Evolutionary conservation across 2,797 vertebrate species (phyloP), one percentile per base, ranked within the genome.

Genomic region (Sebastes jordani): DNA sequence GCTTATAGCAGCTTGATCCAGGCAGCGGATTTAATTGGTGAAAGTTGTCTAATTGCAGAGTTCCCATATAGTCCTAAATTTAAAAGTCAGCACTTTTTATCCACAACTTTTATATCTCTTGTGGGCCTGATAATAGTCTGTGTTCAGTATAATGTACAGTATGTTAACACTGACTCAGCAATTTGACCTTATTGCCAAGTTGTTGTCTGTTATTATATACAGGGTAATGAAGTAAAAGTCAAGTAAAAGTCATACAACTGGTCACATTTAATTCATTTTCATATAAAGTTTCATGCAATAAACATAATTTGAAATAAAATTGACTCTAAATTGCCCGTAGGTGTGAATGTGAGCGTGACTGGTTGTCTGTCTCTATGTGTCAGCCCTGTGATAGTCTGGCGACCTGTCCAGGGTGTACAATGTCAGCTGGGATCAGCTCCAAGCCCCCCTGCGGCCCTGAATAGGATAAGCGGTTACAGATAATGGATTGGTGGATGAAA

Each of bases 21-120:
- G 27, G 52, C 58, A 62, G 64, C 20, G 7, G 1, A 32, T 81
- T 71, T 83, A 86, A 86, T 83, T 88, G 70, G 74, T 11, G 55
- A 71, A 78, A 49, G n/a, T 59, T 73, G 23, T 54, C 73, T 82
- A 65, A 88, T 80, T 82, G 59, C 60, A 65, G 36, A 55, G 62
- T 70, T 89, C 82, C 56, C 65, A 66, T 74, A 60, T 18, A 55
- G 54, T 56, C 56, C 2, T 23, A 30, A 6, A 23, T 71, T 76
- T 78, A 49, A 80, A 60, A 80, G 68, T 59, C 71, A 68, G 11
- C 34, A 55, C 54, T 80, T 46, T 74, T 69, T 25, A 34, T 34
- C 30, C 8, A 18, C 4, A 59, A 13, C 18, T 65, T 65, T 63
- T 32, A 6, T 38, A 20, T 55, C 65, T 63, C 54, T 52, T 27